phyloP scores from a whole-genome alignment of 2,113 vertebrate species.

The Ranitomeya variabilis region DNA sequence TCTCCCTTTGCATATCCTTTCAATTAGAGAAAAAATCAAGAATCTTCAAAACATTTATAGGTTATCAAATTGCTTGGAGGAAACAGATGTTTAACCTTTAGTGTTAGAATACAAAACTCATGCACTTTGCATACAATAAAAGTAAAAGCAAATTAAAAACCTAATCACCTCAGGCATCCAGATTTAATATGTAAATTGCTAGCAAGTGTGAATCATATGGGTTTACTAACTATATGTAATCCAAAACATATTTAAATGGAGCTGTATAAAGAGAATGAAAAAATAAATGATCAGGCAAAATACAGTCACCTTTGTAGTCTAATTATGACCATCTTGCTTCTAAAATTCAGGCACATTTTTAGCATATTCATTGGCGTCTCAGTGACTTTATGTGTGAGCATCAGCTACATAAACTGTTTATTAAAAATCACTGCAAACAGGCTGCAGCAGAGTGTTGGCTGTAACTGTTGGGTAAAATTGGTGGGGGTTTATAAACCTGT shows the following conservation, averaged over 20 bases:
- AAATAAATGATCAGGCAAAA: not conserved
- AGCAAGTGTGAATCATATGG: not conserved
- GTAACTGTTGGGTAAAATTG: too few species aligned
- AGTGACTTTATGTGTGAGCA: too few species aligned
- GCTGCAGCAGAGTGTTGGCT: too few species aligned
- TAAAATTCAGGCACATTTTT: not conserved
- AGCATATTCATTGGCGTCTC: not conserved
- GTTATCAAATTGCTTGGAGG: constrained; percentile 1
- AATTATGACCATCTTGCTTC: not conserved
- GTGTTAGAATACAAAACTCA: not conserved
- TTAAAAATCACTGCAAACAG: too few species aligned
- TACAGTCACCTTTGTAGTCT: not conserved
- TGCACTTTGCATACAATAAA: not conserved
- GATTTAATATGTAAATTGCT: not conserved
- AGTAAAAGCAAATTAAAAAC: not conserved
- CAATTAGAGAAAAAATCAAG: not conserved
- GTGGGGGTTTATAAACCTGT: too few species aligned
- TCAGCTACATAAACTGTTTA: too few species aligned
- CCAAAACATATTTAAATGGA: not conserved
- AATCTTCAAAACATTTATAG: constrained; percentile 20
- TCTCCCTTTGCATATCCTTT: not conserved
- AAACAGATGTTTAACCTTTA: constrained; percentile 38
- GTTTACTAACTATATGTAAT: not conserved
- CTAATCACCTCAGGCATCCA: not conserved
- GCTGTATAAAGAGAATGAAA: not conserved